Conservation (phyloP, 2,113 vertebrate genomes). For the Leptobrachium ailaonicum region DNA sequence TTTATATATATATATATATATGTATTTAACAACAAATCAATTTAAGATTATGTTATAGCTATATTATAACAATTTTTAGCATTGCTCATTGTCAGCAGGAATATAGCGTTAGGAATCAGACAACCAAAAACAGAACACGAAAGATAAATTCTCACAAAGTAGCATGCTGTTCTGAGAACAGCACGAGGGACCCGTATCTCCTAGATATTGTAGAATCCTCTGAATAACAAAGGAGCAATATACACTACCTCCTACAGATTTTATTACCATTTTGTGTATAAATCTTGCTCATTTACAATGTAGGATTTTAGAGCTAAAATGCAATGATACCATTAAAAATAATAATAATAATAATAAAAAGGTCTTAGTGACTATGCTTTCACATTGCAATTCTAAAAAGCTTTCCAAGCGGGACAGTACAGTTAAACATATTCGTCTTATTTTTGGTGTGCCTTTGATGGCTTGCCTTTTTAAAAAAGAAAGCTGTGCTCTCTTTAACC, state of each 20-base stretch:
- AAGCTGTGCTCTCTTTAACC: slow-evolving; percentile 44
- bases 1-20: too few species aligned
- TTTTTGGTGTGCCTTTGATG: slow-evolving; percentile 49
- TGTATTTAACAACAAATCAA: too few species aligned
- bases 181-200: slow-evolving; percentile 12
- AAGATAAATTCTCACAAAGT: slow-evolving; percentile 1
- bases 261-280: neutral
- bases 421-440: slow-evolving; percentile 19
- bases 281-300: neutral
- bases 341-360: too few species aligned
- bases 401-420: slow-evolving; percentile 23
- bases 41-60: too few species aligned
- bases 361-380: slow-evolving; percentile 1
- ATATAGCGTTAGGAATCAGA: neutral
- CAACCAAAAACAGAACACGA: neutral
- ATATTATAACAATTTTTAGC: too few species aligned
- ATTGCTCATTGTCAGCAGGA: too few species aligned
- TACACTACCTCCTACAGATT: slow-evolving; percentile 21
- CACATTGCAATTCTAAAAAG: slow-evolving; percentile 18
- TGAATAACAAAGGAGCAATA: neutral
- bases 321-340: neutral
- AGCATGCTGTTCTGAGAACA: slow-evolving; percentile 14
- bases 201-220: slow-evolving; percentile 17
- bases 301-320: slow-evolving; percentile 4
- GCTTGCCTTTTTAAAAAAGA: slow-evolving; percentile 51